A percentile compares a stretch with the other conserved stretches of the same genome.
Conservation (phyloP, 2,888 invertebrate species). For the Drosophila melanosoma region DNA sequence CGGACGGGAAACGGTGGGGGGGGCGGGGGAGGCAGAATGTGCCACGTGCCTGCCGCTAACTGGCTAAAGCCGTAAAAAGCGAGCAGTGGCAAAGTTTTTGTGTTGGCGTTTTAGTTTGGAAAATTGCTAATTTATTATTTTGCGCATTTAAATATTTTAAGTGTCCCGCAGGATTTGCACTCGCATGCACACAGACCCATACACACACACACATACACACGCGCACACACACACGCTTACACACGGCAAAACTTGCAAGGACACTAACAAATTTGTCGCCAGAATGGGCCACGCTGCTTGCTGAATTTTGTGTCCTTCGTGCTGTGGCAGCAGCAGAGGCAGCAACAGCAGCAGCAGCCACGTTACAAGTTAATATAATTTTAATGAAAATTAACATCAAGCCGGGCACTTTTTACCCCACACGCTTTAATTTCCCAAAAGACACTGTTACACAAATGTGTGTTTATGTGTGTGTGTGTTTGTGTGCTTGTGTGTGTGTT, state of each 20-base stretch:
- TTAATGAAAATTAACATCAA: conserved; percentile 82
- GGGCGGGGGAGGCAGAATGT: too few species aligned
- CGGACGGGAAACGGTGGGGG: conserved; percentile 23
- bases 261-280: conserved; percentile 77
- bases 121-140: conserved; percentile 81
- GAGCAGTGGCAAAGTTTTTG: conserved; percentile 42
- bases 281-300: conserved; percentile 26
- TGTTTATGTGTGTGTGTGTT: conserved; percentile 15
- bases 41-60: conserved; percentile 1
- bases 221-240: conserved; percentile 24
- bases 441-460: conserved; percentile 50
- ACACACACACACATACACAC: conserved; percentile 22
- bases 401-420: conserved; percentile 77
- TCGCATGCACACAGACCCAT: conserved; percentile 36
- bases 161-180: conserved; percentile 73
- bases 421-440: conserved; percentile 79
- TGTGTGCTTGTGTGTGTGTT: conserved; percentile 21
- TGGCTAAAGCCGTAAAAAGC: conserved; percentile 14
- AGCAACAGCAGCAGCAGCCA: conserved; percentile 50
- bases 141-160: conserved; percentile 82
- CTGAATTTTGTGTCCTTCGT: conserved; percentile 23
- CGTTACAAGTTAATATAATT: conserved; percentile 82
- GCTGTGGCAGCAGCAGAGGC: conserved; percentile 16
- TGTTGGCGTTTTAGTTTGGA: conserved; percentile 63
- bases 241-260: conserved; percentile 68